Base-by-base conservation (phyloP, 92 coral and sea anemone genomes). In the Siderastrea radians region DNA sequence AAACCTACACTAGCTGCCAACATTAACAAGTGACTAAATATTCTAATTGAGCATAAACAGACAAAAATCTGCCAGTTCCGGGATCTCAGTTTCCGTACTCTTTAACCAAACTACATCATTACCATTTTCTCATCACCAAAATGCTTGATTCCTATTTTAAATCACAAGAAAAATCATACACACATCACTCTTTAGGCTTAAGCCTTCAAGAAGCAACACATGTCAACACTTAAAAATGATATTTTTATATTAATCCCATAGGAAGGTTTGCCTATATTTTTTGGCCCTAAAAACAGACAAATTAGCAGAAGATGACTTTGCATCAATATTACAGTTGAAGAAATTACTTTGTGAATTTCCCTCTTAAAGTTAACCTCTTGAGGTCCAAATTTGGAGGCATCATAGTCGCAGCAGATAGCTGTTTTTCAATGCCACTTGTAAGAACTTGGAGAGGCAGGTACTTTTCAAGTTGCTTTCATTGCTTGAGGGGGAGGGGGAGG, bases 71-170 rank as follows among this genome's bases (percentile, higher is more conserved):
- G 3, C 38, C 58, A 14, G 11, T 15, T 12, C n/a, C 14, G 8
- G 7, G 15, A 49, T 49, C 13, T 49, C 50, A 62, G 54, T 14
- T 62, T 14, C 7, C 46, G 5, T 5, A 3, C n/a, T 3, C 62
- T 11, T 26, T 16, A 19, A 8, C 9, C 3, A 65, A 80, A 44
- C 26, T 15, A 63, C 10, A 0, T 26, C 14, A 61, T 67, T 49
- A 62, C 72, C 75, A 66, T 26, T 80, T 80, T 48, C 63, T 14
- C 72, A 80, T 67, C 53, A 67, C 72, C 62, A 44, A 49, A 48
- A n/a, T 16, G 74, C 60, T 65, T 65, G 74, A 66, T 51, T 11
- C 9, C 43, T 8, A 7, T 6, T 44, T 61, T 78, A 78, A 60
- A 49, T 7, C 50, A 47, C 83, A 71, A 43, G 78, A 10, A 51